Conservation (phyloP, 2,113 vertebrate species). For the Chauna torquata region DNA sequence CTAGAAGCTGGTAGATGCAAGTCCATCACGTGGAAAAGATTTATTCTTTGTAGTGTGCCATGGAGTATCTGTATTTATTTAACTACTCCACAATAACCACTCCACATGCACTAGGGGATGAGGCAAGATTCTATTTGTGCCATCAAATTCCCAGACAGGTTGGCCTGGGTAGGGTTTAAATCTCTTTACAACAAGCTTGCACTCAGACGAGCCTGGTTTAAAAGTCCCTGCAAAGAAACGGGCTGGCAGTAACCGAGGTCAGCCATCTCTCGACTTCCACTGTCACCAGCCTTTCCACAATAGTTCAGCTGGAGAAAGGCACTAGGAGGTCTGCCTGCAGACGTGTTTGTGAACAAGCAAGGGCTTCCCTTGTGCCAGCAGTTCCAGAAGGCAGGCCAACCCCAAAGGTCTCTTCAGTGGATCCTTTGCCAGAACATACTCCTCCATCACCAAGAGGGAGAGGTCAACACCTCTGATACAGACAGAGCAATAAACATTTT, state of each 20-base stretch:
- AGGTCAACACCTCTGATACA: constrained; percentile 76
- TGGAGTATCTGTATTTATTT: background rate
- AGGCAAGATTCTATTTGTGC: background rate
- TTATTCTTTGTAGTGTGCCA: background rate
- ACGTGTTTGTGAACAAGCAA: background rate
- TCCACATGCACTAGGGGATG: constrained; percentile 35
- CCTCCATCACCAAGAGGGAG: constrained; percentile 67
- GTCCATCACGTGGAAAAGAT: background rate
- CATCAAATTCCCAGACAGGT: background rate
- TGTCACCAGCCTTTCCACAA: background rate
- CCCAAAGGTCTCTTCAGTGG: constrained; percentile 60
- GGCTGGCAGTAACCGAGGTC: constrained; percentile 5
- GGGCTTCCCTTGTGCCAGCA: constrained; percentile 35
- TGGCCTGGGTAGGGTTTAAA: background rate
- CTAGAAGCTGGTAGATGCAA: constrained; percentile 29
- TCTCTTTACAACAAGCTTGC: background rate
- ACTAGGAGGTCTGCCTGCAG: background rate
- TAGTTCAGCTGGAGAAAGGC: background rate
- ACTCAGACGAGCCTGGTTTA: background rate
- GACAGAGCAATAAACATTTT: constrained; percentile 85
- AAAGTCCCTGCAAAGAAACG: constrained; percentile 8
- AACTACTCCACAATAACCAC: constrained; percentile 24
- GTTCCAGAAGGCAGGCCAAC: constrained; percentile 33
- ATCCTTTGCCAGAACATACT: constrained; percentile 72
- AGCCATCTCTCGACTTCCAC: background rate